Base-by-base conservation (phyloP, 2,113 vertebrate species). In the Bos indicus region DNA sequence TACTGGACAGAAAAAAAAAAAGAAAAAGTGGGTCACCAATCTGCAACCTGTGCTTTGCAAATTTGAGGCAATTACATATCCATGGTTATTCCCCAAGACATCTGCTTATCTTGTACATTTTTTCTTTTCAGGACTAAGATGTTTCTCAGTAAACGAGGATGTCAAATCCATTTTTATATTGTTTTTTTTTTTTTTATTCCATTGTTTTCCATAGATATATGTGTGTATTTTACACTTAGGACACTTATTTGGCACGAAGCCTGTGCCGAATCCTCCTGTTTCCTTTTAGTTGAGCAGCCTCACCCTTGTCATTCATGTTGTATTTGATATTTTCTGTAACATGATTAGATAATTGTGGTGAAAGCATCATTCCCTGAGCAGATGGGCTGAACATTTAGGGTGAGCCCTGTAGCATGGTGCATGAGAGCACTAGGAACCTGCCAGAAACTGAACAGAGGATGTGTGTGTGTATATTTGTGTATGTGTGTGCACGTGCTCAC, bases 321-420 rank as follows among this genome's bases (percentile, higher is more conserved):
- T 82, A n/a, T 93, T 93, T 94, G 90, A 83, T 93, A 93, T 80
- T 90, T 83, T 30, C 83, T 95, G 62, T 87, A 57, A 87, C 51
- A 25, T 81, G 90, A 94, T 88, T 87, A 86, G 95, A 90, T 96
- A 71, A 92, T 43, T 36, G 57, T 80, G 85, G 64, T 11, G 52
- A 93, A 93, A 71, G 60, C 86, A 57, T 26, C 77, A 19, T 80
- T 96, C 86, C 60, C 60, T 77, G 67, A 91, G 82, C 95, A 95
- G 89, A 94, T 93, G 90, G 93, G 71, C 51, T 86, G 43, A 82
- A 80, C 78, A 57, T 26, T 89, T 36, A 95, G 90, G 92, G 60
- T 67, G 25, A 64, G 80, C 9, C 57, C 71, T 46, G 23, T 43
- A 77, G 43, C 33, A 19, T 5, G 25, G 56, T 56, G 30, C 81